These are phyloP conservation scores for Rugalucina vietnamica DNA, from an alignment of 2,888 invertebrate genomes.

Conservation along the genomic window DNA sequence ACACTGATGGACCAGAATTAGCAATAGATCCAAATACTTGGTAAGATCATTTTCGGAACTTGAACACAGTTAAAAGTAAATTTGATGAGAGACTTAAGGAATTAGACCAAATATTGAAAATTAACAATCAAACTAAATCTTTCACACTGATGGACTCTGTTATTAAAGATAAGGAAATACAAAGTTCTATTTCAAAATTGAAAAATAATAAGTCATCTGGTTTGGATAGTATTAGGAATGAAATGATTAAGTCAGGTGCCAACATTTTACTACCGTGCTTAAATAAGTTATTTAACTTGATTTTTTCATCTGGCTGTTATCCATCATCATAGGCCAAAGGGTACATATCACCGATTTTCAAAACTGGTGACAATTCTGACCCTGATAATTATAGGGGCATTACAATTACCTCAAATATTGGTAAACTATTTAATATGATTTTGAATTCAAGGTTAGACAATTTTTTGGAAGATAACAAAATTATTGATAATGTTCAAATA, in stretches of 20 bases:
- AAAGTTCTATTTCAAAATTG: neutral
- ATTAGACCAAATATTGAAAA: neutral
- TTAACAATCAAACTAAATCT: neutral
- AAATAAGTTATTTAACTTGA: conserved; percentile 10
- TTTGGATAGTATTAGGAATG: neutral
- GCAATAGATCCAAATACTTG: neutral
- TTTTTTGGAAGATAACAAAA: conserved; percentile 14
- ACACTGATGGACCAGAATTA: neutral
- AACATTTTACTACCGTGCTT: neutral
- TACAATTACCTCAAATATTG: conserved; percentile 15
- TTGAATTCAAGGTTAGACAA: conserved; percentile 9
- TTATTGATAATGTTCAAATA: conserved; percentile 29
- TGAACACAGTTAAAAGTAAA: neutral
- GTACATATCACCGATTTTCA: neutral
- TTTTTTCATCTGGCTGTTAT: conserved; percentile 4
- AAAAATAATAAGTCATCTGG: neutral
- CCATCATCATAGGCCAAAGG: conserved; percentile 5
- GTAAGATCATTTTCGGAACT: neutral
- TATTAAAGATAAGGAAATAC: neutral
- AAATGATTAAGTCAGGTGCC: neutral
- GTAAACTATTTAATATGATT: conserved; percentile 40
- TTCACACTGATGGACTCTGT: neutral
- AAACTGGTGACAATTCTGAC: conserved; percentile 13
- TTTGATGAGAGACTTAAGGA: neutral
- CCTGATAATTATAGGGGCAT: conserved; percentile 37